Base-by-base conservation (phyloP, 2,888 invertebrate species). In the Agrotis ipsilon region DNA sequence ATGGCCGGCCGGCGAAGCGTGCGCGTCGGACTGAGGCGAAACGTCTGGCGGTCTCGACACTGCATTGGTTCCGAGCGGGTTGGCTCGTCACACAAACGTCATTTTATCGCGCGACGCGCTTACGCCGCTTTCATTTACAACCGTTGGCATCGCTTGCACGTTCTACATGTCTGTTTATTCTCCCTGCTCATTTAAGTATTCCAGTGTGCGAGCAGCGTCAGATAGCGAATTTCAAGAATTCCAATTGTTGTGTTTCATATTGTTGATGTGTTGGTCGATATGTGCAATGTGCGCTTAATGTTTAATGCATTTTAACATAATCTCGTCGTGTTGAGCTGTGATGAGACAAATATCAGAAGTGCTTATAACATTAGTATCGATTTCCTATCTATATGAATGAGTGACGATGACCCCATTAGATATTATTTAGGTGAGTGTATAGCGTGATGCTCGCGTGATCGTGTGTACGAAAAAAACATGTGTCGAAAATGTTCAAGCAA, bases 61-160 rank as follows among this genome's bases (percentile, higher is more conserved):
- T 86, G 86, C 87, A 88, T 88, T 89, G 88, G 83, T 81, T 83
- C 83, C 82, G 81, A 79, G 62, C 86, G 86, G 74, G 77, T 68
- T 86, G 87, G 79, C 86, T 85, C 81, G 86, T 87, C 82, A 84
- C 85, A 80, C 88, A 88, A 90, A 93, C 92, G 92, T 93, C 92
- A 94, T 87, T 86, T 89, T 89, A 92, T 91, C 91, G 89, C 89
- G 85, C 90, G 88, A 92, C 89, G 93, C 93, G 93, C 91, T 78
- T 90, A 94, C 94, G 92, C 92, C 81, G 79, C 65, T 79, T 80
- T 62, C 72, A 46, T 52, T 52, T 59, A 55, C 61, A 60, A 63
- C 45, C 59, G 77, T 72, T 76, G 13, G 58, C 59, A 81, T 81
- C 75, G 78, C 63, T 62, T 67, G 63, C 66, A 52, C 68, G 59